Evolutionary conservation across 2,888 invertebrate species (phyloP), one percentile per base, ranked within the genome.

Genomic region (Chalcis sispes): DNA sequence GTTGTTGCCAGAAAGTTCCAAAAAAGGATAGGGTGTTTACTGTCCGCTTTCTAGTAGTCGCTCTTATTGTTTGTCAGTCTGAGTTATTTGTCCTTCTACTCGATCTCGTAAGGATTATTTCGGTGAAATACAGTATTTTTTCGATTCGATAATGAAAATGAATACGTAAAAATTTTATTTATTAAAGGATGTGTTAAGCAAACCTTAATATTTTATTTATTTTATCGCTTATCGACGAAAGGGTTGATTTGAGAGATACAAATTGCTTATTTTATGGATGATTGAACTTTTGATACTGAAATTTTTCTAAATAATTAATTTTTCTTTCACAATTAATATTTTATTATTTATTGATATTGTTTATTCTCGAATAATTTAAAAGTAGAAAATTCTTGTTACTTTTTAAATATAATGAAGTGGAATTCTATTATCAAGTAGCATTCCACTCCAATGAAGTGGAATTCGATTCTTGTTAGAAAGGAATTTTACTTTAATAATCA

Each of bases 21-120:
- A 74, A 67, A 61, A 67, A 64, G 56, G 64, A 36, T 32, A 54
- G n/a, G 64, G 69, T 27, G 40, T 75, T 74, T 56, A 62, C 48
- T 74, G 62, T 69, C 64, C 69, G 48, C 48, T 70, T 23, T 69
- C 40, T 64, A 46, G 67, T 54, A 62, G 46, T 56, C 69, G n/a
- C 20, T 75, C 69, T 27, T 50, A 64, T 70, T 75, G 75, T 75
- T 64, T 64, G 62, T 1, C 8, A 23, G 25, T n/a, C n/a, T 75
- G 27, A 58, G 36, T 70, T 69, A 46, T 69, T 62, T 2, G 20
- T 15, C 48, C 61, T 62, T 67, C 56, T 23, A 10, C 7, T 42
- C 23, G 23, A 15, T 40, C 18, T 10, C 29, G 23, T 25, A 10
- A 29, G 54, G n/a, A 62, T 72, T 46, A 29, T 59, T 59, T 23